Evolutionary conservation across 2,888 invertebrate species (phyloP), one percentile per base, ranked within the genome.

Genomic region (Acanthococcus lagerstroemiae): DNA sequence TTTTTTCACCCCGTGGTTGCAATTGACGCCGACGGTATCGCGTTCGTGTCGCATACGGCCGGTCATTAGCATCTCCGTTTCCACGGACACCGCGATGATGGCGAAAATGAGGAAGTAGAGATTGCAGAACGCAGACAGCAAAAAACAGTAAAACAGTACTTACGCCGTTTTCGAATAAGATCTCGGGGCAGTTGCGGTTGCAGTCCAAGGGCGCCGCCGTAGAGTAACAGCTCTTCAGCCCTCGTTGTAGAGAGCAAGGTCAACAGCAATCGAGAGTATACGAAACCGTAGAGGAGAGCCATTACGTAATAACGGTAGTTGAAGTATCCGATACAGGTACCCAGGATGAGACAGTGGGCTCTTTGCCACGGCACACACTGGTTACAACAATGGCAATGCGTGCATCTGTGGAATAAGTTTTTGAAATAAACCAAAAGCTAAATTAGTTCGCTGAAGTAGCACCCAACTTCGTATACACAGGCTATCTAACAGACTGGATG

Each of bases 261-360:
- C n/a, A n/a, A n/a, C n/a, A n/a, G n/a, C n/a, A n/a, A n/a, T n/a
- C n/a, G n/a, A n/a, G 56, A 37, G n/a, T 56, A 56, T 3, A 56
- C 19, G 1, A 56, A 17, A 30, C 15, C 19, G 37, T 56, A 56
- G 9, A 56, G 22, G 12, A 30, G 22, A 4, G 44, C 27, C 15
- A 56, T 37, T 4, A 56, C 19, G n/a, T 30, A 56, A 56, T 56
- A 56, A 12, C 56, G 17, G 15, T 56, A 44, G 44, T 56, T 56
- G 44, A 56, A 56, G 22, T 56, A 56, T 21, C 56, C 56, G 12
- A 56, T 12, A n/a, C 56, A 56, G 12, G 27, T 56, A 19, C 44
- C 56, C n/a, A 56, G 9, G 22, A 56, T 12, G 19, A 9, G 22
- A 12, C 27, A 44, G n/a, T 56, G 56, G 9, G 19, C 56, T 9